Evolutionary conservation across 2,888 invertebrate genomes (phyloP), one percentile per base, ranked within the genome.

Genomic region (Anthrax anthrax): DNA sequence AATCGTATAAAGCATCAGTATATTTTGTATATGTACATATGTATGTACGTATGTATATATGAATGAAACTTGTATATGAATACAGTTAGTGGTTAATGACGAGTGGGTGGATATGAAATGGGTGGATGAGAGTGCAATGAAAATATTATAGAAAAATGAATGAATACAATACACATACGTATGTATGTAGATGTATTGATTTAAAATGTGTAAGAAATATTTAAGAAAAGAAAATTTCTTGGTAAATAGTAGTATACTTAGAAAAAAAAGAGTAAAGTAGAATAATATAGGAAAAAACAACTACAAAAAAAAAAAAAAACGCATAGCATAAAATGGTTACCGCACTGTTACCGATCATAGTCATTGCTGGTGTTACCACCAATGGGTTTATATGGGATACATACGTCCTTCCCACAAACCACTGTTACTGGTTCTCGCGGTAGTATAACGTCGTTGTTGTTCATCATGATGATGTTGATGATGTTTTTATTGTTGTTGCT

Each of bases 381-480:
- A 32, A 32, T 32, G 12, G 37, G 39, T 46, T 38, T 48, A 47
- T 43, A 47, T 49, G 44, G 53, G 48, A 46, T 48, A 51, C 47
- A 50, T 52, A 53, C 50, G 51, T 52, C 53, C 55, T 54, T 56
- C 53, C 54, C 44, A 57, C 60, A 62, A 67, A 67, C 66, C 67
- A 61, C 66, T 66, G 67, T 64, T 64, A 63, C 67, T 67, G 66
- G 67, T 67, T 65, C 63, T 63, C 64, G 66, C 60, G 66, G 66
- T 65, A 42, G 54, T 52, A 46, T 52, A 8, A 39, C 53, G 55
- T 54, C 55, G 52, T 54, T 51, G 56, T 53, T 55, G 60, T 50
- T 51, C 44, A 53, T 53, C 43, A 40, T 48, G 54, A 48, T 52
- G 54, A 12, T 1, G 29, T 12, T 48, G 54, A 48, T 52, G 54